phyloP scores from a whole-genome alignment of 2,113 vertebrate species.

The Ramphastos sulfuratus region DNA sequence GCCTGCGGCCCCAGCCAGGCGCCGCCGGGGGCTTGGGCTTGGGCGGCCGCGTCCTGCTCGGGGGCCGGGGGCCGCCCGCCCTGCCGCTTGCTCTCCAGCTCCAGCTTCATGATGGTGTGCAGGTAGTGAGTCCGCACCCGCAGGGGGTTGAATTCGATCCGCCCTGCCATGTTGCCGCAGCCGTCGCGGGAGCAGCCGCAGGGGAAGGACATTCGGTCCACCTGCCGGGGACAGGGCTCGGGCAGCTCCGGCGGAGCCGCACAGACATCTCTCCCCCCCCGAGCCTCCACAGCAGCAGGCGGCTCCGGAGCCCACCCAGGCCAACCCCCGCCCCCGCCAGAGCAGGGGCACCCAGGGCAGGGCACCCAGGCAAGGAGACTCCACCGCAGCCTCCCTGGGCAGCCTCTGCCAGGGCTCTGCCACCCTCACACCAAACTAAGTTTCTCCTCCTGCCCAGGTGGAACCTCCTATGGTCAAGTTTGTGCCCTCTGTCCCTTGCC shows the following conservation, averaged over 20 bases:
- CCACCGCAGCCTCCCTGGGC: too few relatives aligned
- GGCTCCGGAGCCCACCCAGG: not conserved
- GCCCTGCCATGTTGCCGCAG: slow-evolving; percentile 89
- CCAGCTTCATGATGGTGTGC: slow-evolving; percentile 98
- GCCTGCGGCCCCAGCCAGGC: slow-evolving; percentile 65
- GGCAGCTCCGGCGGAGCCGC: not conserved
- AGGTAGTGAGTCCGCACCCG: slow-evolving; percentile 96
- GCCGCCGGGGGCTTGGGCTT: slow-evolving; percentile 36
- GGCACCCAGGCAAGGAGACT: too few relatives aligned
- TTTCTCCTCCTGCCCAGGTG: too few relatives aligned
- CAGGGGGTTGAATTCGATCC: slow-evolving; percentile 96
- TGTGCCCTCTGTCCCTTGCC: too few relatives aligned
- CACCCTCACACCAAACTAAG: too few relatives aligned
- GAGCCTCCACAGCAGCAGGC: too few relatives aligned
- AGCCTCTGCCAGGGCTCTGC: too few relatives aligned
- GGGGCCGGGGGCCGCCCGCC: slow-evolving; percentile 34
- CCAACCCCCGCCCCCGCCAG: too few relatives aligned
- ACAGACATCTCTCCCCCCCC: not conserved
- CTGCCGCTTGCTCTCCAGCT: slow-evolving; percentile 87
- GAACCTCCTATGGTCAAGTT: too few relatives aligned
- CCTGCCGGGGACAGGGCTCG: slow-evolving; percentile 67
- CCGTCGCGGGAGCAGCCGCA: slow-evolving; percentile 96
- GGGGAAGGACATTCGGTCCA: slow-evolving; percentile 96
- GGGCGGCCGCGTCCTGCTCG: slow-evolving; percentile 57
- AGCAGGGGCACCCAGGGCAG: too few relatives aligned